phyloP scores from a whole-genome alignment of 2,797 vertebrate genomes.

The Gymnothorax javanicus region DNA sequence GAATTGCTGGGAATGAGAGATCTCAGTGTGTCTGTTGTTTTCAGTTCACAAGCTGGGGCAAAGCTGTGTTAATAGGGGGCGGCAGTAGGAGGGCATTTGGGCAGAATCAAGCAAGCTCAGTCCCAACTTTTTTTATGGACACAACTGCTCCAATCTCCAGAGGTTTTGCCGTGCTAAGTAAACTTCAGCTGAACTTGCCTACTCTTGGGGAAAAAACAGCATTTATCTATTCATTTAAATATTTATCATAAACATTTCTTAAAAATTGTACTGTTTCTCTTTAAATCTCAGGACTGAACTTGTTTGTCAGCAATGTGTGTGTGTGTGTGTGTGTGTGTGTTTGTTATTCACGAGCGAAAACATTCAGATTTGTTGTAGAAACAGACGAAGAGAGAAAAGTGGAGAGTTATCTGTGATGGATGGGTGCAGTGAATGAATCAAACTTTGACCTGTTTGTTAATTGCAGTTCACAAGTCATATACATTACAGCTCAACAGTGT shows the following conservation, averaged over 20 bases:
- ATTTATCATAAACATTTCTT: background rate
- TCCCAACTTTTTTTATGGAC: constrained; percentile 45
- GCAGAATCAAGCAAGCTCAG: constrained; percentile 58
- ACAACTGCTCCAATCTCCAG: constrained; percentile 24
- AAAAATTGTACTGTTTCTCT: background rate
- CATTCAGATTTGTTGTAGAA: constrained; percentile 76
- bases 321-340: background rate
- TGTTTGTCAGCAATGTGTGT: background rate
- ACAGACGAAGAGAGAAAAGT: constrained; percentile 55
- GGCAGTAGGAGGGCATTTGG: constrained; percentile 10
- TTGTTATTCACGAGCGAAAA: constrained; percentile 49
- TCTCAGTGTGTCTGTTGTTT: constrained; percentile 53
- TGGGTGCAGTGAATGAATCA: constrained; percentile 64
- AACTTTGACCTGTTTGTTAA: constrained; percentile 49
- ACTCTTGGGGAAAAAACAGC: constrained; percentile 52
- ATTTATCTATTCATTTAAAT: background rate
- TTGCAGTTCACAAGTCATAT: constrained; percentile 9
- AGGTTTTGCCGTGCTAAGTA: constrained; percentile 38
- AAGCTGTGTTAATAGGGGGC: constrained; percentile 61
- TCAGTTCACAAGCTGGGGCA: constrained; percentile 56
- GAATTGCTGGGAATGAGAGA: constrained; percentile 45
- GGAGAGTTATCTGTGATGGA: constrained; percentile 39
- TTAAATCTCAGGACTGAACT: background rate
- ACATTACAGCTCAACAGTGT: background rate
- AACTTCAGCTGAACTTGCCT: constrained; percentile 56